phyloP scores from a whole-genome alignment of 2,888 invertebrate species.

The Cyclophora punctaria region DNA sequence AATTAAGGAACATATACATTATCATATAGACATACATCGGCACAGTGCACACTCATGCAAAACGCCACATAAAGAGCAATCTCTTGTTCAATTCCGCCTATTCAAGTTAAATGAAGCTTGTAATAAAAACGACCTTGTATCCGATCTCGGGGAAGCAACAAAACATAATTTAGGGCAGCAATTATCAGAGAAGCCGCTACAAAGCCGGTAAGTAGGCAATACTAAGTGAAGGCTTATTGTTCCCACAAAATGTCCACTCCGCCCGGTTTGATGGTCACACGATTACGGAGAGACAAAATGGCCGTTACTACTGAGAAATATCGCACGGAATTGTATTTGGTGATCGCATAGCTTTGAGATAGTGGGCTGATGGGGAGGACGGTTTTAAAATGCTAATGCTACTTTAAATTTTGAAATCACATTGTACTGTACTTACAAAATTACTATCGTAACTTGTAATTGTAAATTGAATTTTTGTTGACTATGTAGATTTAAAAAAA shows the following conservation, averaged over 20 bases:
- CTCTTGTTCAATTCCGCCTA: too few relatives aligned
- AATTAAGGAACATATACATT: too few relatives aligned
- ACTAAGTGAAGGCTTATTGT: background rate
- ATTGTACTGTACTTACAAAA: too few relatives aligned
- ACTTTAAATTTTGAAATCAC: too few relatives aligned
- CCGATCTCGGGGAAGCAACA: background rate
- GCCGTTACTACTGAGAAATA: slow-evolving; percentile 20
- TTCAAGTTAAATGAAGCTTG: background rate
- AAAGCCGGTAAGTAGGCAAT: background rate
- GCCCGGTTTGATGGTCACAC: slow-evolving; percentile 18
- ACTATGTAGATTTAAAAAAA: too few relatives aligned
- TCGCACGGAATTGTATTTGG: slow-evolving; percentile 17
- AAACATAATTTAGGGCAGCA: slow-evolving; percentile 1
- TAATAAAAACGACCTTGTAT: slow-evolving; percentile 2
- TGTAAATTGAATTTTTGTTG: too few relatives aligned
- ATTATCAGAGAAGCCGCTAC: too few relatives aligned
- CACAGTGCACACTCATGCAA: background rate
- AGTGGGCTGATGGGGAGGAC: background rate
- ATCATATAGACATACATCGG: too few relatives aligned
- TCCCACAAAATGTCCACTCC: background rate
- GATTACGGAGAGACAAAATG: slow-evolving; percentile 22
- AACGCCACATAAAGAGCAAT: background rate
- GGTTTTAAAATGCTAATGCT: background rate
- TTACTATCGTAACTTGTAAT: too few relatives aligned
- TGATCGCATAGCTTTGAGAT: slow-evolving; percentile 4